Percentiles rank a stretch among this genome's conserved stretches.
phyloP scores from a whole-genome alignment of 2,113 vertebrate genomes.

The Antigone vipio region DNA sequence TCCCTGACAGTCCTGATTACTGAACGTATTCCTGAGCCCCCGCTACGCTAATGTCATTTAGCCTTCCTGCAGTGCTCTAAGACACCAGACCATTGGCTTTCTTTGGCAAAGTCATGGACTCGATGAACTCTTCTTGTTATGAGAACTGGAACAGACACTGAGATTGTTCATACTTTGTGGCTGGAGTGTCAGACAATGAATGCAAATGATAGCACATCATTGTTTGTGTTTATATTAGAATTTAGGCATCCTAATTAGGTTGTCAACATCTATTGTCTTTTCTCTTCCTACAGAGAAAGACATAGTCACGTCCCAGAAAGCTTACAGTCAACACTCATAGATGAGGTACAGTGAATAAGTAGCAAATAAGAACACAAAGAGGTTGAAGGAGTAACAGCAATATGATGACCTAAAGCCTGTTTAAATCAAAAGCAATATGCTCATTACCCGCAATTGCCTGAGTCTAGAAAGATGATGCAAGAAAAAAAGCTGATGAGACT shows the following conservation, averaged over 20 bases:
- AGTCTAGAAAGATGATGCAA: not conserved
- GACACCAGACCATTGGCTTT: not conserved
- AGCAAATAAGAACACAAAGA: not conserved
- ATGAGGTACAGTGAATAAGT: not conserved
- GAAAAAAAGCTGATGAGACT: not conserved
- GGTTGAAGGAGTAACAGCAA: not conserved
- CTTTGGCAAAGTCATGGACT: not conserved
- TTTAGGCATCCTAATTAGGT: not conserved
- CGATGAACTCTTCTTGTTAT: not conserved
- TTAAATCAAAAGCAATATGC: conserved; percentile 31
- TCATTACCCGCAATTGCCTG: not conserved
- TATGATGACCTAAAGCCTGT: not conserved
- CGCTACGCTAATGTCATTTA: not conserved
- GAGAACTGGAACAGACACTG: not conserved
- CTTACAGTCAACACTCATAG: not conserved
- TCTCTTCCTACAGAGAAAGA: not conserved
- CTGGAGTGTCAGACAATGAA: not conserved
- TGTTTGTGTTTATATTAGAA: not conserved
- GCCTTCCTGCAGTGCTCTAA: not conserved
- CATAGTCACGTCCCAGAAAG: not conserved
- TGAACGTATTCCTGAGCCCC: not conserved
- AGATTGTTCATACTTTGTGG: not conserved
- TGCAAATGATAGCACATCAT: not conserved
- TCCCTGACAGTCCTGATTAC: not conserved
- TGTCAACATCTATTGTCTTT: not conserved